These are phyloP conservation scores for Subacronicta megacephala DNA, from an alignment of 2,888 invertebrate genomes.

Conservation along the genomic window DNA sequence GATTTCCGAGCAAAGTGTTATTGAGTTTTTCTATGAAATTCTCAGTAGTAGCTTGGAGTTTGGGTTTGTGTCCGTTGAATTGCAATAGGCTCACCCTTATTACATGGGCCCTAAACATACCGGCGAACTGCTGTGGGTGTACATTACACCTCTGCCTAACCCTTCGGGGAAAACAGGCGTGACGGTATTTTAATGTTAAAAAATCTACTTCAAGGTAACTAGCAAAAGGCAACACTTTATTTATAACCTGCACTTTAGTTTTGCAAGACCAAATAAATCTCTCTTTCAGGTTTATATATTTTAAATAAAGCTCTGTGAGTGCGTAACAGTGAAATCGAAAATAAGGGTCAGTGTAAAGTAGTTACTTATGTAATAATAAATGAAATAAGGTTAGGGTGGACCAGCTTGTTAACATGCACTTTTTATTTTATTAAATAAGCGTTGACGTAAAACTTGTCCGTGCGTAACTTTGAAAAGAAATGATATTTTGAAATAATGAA, in stretches of 20 bases:
- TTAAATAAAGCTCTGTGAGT: constrained; percentile 10
- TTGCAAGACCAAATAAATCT: constrained; percentile 18
- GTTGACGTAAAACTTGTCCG: constrained; percentile 49
- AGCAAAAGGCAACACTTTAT: background rate
- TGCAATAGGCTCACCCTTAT: no score
- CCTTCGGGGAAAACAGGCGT: no score
- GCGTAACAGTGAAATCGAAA: constrained; percentile 59
- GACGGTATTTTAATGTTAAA: no score
- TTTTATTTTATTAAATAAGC: constrained; percentile 44
- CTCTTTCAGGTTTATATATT: constrained; percentile 4
- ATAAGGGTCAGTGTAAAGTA: constrained; percentile 43
- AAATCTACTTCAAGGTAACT: constrained; percentile 8
- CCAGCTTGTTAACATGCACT: constrained; percentile 11
- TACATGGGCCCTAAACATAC: no score
- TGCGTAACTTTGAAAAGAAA: constrained; percentile 52
- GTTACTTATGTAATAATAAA: constrained; percentile 56
- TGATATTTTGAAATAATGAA: constrained; percentile 46
- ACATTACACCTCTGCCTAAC: no score
- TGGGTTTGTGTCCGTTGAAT: no score
- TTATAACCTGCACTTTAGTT: background rate
- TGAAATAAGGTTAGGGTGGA: constrained; percentile 23
- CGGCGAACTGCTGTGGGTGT: no score
- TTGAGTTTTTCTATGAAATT: no score
- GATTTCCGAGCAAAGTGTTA: no score
- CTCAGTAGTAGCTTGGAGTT: no score